phyloP scores from a whole-genome alignment of 2,797 vertebrate species.

The Picus viridis region DNA sequence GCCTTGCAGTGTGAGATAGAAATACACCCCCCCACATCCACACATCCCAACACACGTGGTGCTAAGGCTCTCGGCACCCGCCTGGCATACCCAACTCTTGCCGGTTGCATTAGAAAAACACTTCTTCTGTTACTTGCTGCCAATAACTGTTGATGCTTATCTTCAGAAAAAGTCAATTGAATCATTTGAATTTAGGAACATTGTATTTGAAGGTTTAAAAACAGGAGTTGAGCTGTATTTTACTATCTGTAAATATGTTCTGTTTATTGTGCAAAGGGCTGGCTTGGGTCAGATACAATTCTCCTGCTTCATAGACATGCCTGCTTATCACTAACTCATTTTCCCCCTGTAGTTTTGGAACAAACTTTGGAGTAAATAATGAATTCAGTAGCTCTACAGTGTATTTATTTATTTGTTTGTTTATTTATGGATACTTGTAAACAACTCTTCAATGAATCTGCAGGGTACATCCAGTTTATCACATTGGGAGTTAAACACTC shows the following conservation, averaged over 20 bases:
- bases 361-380: background rate
- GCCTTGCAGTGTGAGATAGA: background rate
- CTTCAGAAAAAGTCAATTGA: conserved; percentile 5
- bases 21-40: background rate
- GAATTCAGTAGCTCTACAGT: background rate
- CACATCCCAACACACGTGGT: accelerated
- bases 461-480: background rate
- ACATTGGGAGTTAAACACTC: background rate
- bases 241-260: background rate
- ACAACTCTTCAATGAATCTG: background rate
- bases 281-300: background rate
- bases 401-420: background rate
- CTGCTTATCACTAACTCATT: background rate
- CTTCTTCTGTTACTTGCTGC: background rate
- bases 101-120: background rate
- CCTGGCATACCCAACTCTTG: background rate
- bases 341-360: background rate
- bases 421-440: background rate
- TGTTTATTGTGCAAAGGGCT: background rate
- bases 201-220: conserved; percentile 2
- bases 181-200: background rate
- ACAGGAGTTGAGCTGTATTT: background rate
- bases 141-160: background rate
- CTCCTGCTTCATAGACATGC: background rate
- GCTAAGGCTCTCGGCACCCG: background rate